These are phyloP conservation scores for Oryzias woworae DNA, from an alignment of 2,113 vertebrate genomes.

Conservation along the genomic window DNA sequence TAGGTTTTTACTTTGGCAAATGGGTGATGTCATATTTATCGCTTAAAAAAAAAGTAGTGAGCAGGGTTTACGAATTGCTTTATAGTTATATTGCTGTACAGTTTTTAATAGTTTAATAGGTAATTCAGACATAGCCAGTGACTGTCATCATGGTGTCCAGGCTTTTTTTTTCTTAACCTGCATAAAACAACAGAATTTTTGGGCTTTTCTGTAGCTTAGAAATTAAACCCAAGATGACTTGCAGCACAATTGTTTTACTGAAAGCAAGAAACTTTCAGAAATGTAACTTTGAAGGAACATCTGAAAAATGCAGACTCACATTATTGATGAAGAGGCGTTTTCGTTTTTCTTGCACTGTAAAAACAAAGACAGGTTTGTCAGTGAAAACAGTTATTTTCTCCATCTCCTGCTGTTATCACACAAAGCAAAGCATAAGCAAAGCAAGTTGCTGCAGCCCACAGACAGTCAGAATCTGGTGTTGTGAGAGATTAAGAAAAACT, in stretches of 20 bases:
- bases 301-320: constrained; percentile 53
- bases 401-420: neutral
- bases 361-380: constrained; percentile 9
- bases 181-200: constrained; percentile 8
- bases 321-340: constrained; percentile 76
- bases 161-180: constrained; percentile 16
- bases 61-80: too few relatives aligned
- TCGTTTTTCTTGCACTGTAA: constrained; percentile 70
- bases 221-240: too few relatives aligned
- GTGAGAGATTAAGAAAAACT: neutral
- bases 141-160: constrained; percentile 12
- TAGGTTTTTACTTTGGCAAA: too few relatives aligned
- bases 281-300: neutral
- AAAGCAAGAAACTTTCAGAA: neutral
- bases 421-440: neutral
- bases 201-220: too few relatives aligned
- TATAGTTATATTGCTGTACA: too few relatives aligned
- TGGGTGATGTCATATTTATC: too few relatives aligned
- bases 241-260: too few relatives aligned
- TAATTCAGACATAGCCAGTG: neutral
- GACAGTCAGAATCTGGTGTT: too few relatives aligned
- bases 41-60: too few relatives aligned
- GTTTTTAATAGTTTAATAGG: too few relatives aligned
- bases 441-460: neutral
- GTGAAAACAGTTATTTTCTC: neutral